Evolutionary conservation across 1,140 invertebrate species (phyloP), one percentile per base, ranked within the genome.

Genomic region (Rhizoglyphus robini): DNA sequence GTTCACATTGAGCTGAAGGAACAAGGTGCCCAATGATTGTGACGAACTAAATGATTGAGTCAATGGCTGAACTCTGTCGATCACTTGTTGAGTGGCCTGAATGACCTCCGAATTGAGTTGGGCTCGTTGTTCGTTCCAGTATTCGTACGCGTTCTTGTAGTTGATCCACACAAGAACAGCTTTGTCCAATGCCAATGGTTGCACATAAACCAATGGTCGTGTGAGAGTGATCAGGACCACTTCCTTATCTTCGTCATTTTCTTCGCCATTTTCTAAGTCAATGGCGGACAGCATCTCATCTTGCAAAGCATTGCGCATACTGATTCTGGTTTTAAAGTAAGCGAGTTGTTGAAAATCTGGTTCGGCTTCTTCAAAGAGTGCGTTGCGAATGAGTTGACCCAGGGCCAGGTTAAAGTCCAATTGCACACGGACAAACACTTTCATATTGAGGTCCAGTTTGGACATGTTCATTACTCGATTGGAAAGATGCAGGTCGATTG

Each of bases 101-200:
- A 88, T 75, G 27, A 74, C 73, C 63, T 74, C 72, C 62, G 86
- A 88, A 71, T 89, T 92, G 1, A 93, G 77, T 73, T 85, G 88
- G 0, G 87, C 83, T 25, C 92, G 77, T 76, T 96, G 94, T 74
- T 96, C 93, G 69, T 91, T 94, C 93, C 94, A 98, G 77, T 96
- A 97, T 74, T 97, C 93, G 72, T 97, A 97, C 0, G 94, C 93
- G 77, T 96, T 96, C 77, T 96, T 96, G 74, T 97, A 98, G 77
- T 96, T 97, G 48, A 97, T 78, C 93, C 93, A 97, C 8, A 97
- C 92, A 0, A 97, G 80, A 67, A 98, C 94, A 30, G 93, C 93
- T 75, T 90, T 89, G 75, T 98, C 94, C 41, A 98, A 87, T 3
- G 94, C 92, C 70, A 92, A 83, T 0, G 94, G 94, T 76, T 97